These are phyloP conservation scores for Artemia franciscana DNA, from an alignment of 1,140 invertebrate genomes.

Conservation along the genomic window DNA sequence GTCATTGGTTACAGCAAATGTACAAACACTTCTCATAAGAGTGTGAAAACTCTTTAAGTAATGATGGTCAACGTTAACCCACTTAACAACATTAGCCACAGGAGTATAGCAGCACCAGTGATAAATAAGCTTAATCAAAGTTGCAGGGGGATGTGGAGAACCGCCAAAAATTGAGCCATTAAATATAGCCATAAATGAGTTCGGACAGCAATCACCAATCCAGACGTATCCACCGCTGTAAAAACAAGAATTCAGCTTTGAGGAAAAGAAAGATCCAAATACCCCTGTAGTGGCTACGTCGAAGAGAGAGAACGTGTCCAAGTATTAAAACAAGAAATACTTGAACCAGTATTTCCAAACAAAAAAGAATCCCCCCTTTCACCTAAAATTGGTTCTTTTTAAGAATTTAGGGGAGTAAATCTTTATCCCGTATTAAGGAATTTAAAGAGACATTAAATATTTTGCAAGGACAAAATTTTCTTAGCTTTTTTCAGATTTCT, in stretches of 20 bases:
- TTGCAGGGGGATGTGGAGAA: constrained; percentile 48
- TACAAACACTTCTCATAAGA: constrained; percentile 47
- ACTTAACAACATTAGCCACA: constrained; percentile 59
- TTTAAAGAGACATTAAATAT: no score
- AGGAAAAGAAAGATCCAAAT: neutral
- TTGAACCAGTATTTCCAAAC: no score
- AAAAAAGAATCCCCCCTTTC: no score
- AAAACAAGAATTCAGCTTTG: no score
- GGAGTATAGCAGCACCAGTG: constrained; percentile 74
- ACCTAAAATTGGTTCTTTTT: no score
- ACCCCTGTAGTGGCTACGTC: neutral
- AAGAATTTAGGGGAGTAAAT: no score
- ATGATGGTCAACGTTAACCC: constrained; percentile 53
- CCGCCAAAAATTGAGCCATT: constrained; percentile 62
- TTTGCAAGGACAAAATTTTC: no score
- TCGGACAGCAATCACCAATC: constrained; percentile 60
- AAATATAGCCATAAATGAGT: constrained; percentile 58
- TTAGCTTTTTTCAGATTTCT: no score
- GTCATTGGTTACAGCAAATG: constrained; percentile 47
- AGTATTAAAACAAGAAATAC: neutral
- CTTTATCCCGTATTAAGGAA: no score
- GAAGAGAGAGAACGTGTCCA: neutral
- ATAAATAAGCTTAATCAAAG: constrained; percentile 57
- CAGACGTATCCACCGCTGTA: constrained; percentile 60
- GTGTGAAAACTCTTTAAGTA: constrained; percentile 54